A percentile compares a stretch with the other conserved stretches of the same genome.
These are phyloP conservation scores for Toxostoma redivivum DNA, from an alignment of 2,113 vertebrate genomes.

Conservation along the genomic window DNA sequence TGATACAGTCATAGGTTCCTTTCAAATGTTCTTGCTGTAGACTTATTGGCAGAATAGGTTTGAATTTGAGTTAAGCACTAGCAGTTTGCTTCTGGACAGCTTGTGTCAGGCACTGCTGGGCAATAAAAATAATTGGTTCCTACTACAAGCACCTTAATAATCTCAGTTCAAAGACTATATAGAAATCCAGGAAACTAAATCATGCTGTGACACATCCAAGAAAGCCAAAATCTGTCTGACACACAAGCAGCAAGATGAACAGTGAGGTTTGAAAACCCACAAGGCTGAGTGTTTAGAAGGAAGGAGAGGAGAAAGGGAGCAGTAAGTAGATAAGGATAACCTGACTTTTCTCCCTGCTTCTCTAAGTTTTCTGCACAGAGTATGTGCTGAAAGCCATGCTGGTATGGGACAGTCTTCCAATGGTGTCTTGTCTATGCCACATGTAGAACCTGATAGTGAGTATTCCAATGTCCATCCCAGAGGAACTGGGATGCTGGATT, in stretches of 20 bases:
- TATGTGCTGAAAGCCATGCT: rapidly evolving
- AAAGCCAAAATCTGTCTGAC: background rate
- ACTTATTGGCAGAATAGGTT: background rate
- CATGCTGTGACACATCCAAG: background rate
- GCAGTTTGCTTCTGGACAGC: background rate
- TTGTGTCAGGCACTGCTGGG: rapidly evolving
- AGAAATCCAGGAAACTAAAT: background rate
- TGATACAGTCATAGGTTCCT: background rate
- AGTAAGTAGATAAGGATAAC: background rate
- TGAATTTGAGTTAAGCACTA: background rate
- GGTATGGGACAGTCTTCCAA: rapidly evolving
- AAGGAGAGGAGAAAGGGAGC: background rate
- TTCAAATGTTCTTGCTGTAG: background rate
- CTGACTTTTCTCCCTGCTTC: background rate
- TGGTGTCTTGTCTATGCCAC: background rate
- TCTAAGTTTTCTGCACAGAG: background rate
- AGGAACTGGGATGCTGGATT: background rate
- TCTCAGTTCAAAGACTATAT: background rate
- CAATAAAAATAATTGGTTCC: background rate
- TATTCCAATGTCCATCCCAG: background rate
- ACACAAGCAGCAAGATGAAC: background rate
- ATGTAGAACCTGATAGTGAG: background rate
- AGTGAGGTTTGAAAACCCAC: background rate
- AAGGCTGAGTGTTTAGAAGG: background rate
- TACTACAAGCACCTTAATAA: background rate